Conservation (phyloP, 2,888 invertebrate genomes). For the Prosopocoilus inquinatus region DNA sequence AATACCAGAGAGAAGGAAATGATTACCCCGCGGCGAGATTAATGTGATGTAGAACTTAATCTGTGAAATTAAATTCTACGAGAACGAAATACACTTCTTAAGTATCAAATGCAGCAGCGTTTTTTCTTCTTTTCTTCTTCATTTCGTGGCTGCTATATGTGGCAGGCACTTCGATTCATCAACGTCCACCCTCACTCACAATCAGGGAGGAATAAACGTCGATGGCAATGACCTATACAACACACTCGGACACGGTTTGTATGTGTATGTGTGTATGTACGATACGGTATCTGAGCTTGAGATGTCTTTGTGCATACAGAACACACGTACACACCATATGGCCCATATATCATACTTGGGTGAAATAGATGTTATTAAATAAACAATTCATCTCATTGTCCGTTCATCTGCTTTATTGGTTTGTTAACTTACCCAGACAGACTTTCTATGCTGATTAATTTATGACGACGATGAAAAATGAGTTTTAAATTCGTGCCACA, state of each 20-base stretch:
- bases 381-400: not conserved
- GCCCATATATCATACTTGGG: conserved; percentile 1
- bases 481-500: too few species aligned
- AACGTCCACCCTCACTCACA: conserved; percentile 2
- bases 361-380: conserved; percentile 1
- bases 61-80: too few species aligned
- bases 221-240: conserved; percentile 2
- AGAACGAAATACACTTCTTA: not conserved
- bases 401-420: too few species aligned
- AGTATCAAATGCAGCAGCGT: not conserved
- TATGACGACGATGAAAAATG: too few species aligned
- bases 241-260: not conserved
- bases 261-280: too few species aligned
- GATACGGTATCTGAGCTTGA: too few species aligned
- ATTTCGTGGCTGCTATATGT: not conserved
- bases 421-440: too few species aligned
- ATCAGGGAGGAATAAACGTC: not conserved
- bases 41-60: too few species aligned
- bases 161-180: not conserved
- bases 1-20: too few species aligned
- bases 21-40: too few species aligned
- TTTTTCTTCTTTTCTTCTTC: not conserved
- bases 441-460: too few species aligned
- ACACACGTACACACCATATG: not conserved
- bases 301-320: too few species aligned